Percentiles rank a stretch among this genome's conserved stretches.
Conservation (phyloP, 2,888 invertebrate species). For the Cosmorhoe ocellata region DNA sequence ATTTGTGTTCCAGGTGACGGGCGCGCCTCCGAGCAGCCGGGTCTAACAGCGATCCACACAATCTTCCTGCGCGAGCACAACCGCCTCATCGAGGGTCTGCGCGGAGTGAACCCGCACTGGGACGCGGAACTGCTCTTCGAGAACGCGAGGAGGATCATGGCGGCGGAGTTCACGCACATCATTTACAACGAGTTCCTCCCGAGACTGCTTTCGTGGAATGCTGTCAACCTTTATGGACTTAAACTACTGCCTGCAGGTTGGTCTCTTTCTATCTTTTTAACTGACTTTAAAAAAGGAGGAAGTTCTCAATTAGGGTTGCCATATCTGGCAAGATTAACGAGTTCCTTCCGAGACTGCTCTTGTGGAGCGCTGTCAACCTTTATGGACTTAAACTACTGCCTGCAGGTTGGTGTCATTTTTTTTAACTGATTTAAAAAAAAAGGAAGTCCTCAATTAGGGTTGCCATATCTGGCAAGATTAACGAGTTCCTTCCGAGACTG, state of each 20-base stretch:
- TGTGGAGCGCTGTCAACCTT: too few species aligned
- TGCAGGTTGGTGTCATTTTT: too few species aligned
- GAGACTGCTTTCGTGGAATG: constrained; percentile 93
- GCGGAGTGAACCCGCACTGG: constrained; percentile 94
- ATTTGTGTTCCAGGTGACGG: constrained; percentile 94
- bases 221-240: constrained; percentile 93
- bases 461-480: too few species aligned
- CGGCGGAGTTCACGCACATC: constrained; percentile 91
- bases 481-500: too few species aligned
- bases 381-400: too few species aligned
- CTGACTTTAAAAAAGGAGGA: too few species aligned
- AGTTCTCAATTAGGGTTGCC: too few species aligned
- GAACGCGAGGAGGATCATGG: constrained; percentile 88
- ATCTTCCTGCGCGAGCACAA: constrained; percentile 95
- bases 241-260: constrained; percentile 88
- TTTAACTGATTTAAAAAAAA: too few species aligned
- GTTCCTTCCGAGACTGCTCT: too few species aligned
- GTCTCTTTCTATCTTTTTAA: not conserved
- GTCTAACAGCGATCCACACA: constrained; percentile 93
- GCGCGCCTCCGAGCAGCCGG: constrained; percentile 96
- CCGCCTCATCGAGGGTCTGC: constrained; percentile 89
- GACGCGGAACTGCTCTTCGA: constrained; percentile 92
- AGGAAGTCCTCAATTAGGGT: too few species aligned
- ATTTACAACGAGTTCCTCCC: constrained; percentile 96
- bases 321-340: too few species aligned